phyloP scores from a whole-genome alignment of 2,888 invertebrate species.

The Ichneumoninae sp. region DNA sequence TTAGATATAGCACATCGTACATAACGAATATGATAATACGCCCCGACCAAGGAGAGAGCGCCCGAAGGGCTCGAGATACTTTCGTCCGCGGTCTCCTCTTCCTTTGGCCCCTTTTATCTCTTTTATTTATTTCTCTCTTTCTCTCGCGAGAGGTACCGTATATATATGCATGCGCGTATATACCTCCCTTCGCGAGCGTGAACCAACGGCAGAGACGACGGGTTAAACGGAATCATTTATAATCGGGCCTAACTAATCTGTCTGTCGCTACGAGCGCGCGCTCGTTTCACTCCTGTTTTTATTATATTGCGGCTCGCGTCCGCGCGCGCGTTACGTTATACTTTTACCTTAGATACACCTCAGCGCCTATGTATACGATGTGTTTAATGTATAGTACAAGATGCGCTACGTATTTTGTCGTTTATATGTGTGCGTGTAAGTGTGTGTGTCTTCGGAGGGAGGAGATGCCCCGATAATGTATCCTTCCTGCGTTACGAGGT shows the following conservation, averaged over 20 bases:
- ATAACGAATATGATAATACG: constrained; percentile 84
- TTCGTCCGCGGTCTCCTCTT: constrained; percentile 14
- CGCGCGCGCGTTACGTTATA: constrained; percentile 72
- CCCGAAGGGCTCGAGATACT: constrained; percentile 74
- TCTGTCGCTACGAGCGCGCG: constrained; percentile 84
- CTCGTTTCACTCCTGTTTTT: constrained; percentile 78
- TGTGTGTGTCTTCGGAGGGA: constrained; percentile 37
- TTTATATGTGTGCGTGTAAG: background rate
- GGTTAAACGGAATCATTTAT: constrained; percentile 88
- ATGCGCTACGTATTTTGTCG: constrained; percentile 19
- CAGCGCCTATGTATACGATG: constrained; percentile 12
- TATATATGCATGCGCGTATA: background rate
- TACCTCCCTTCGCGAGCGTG: constrained; percentile 1
- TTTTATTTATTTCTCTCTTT: constrained; percentile 64
- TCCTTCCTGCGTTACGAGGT: constrained; percentile 22
- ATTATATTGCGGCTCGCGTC: constrained; percentile 71
- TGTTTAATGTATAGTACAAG: background rate
- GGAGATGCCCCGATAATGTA: constrained; percentile 57
- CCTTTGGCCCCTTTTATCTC: constrained; percentile 37
- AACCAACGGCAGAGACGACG: constrained; percentile 73
- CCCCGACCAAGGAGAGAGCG: constrained; percentile 70
- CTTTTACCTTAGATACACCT: constrained; percentile 66
- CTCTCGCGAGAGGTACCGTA: constrained; percentile 22
- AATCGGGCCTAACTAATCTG: constrained; percentile 88
- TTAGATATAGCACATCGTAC: constrained; percentile 83